Base-by-base conservation (phyloP, 2,888 invertebrate species). In the Oeneis ivallda region DNA sequence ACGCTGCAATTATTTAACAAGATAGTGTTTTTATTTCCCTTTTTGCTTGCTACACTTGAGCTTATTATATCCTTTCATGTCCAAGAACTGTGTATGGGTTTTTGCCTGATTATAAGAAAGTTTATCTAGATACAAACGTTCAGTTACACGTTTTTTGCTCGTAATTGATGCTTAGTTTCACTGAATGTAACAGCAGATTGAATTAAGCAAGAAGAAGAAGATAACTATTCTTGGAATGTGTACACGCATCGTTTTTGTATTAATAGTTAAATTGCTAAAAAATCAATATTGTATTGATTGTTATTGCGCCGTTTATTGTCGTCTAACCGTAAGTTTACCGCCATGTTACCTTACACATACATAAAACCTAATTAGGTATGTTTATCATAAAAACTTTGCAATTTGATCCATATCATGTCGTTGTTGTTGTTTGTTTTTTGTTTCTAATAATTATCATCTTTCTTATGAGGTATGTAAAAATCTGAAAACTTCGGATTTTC, bases 281-380 rank as follows among this genome's bases (percentile, higher is more conserved):
- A 37, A 17, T 53, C 53, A 53, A 53, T 37, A 53, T 11, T 10
- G 8, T 37, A 15, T 15, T 37, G 37, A 1, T 37, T 37, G n/a
- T 53, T 17, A 53, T 17, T 37, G 15, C 10, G 37, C 37, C 53
- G 37, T 37, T 15, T 17, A 34, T 52, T n/a, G n/a, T 53, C 15
- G 15, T 11, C 4, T 37, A 15, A 17, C 15, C 53, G 34, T 10
- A 10, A 37, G 37, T 37, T 37, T n/a, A 34, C 8, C 8, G 5
- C 26, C 11, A 5, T 11, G 5, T 34, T 15, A 10, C 34, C 37
- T 15, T 52, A 34, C n/a, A 37, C 7, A 34, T 34, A 37, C n/a
- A 53, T 53, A 8, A 15, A n/a, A 53, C n/a, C 34, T 52, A 32
- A 52, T 52, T n/a, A n/a, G n/a, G n/a, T n/a, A n/a, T n/a, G n/a